Evolutionary conservation across 2,797 vertebrate species (phyloP).

Genomic region (Botia almorhae): DNA sequence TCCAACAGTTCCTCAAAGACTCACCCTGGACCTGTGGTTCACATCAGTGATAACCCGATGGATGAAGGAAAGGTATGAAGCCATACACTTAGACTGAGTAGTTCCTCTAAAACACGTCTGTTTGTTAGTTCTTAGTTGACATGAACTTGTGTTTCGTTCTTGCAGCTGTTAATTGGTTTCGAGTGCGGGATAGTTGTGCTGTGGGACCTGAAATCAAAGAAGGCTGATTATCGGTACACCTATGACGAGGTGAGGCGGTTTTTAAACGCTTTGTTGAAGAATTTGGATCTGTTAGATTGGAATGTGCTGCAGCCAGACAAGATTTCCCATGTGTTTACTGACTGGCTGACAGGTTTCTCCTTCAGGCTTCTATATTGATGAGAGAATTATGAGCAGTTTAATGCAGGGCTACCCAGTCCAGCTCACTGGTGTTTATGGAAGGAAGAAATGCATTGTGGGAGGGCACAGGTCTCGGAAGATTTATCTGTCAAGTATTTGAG

Average conservation of each 20-base stretch:
- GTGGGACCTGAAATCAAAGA: slow-evolving; percentile 98
- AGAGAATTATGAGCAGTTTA: neutral
- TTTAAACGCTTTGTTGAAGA: too few relatives aligned
- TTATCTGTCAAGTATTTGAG: too few relatives aligned
- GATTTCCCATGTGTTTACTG: neutral
- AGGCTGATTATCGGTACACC: slow-evolving; percentile 95
- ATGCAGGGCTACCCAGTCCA: neutral
- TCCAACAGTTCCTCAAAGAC: slow-evolving; percentile 85
- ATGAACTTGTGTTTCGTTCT: slow-evolving; percentile 57
- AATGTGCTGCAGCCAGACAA: neutral
- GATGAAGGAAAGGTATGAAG: slow-evolving; percentile 90
- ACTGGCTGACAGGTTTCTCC: neutral
- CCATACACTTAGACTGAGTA: too few relatives aligned
- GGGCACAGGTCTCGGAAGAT: neutral
- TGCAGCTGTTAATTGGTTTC: slow-evolving; percentile 95
- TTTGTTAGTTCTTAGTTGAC: neutral
- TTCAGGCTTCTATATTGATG: neutral
- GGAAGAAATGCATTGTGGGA: neutral
- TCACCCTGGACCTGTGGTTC: slow-evolving; percentile 88
- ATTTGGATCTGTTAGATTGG: neutral
- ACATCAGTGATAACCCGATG: slow-evolving; percentile 93
- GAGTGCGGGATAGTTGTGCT: slow-evolving; percentile 94
- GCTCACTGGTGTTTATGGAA: neutral
- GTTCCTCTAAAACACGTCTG: slow-evolving; percentile 97
- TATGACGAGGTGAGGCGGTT: slow-evolving; percentile 92